phyloP scores from a whole-genome alignment of 2,113 vertebrate genomes.

The Lophochroa leadbeateri region DNA sequence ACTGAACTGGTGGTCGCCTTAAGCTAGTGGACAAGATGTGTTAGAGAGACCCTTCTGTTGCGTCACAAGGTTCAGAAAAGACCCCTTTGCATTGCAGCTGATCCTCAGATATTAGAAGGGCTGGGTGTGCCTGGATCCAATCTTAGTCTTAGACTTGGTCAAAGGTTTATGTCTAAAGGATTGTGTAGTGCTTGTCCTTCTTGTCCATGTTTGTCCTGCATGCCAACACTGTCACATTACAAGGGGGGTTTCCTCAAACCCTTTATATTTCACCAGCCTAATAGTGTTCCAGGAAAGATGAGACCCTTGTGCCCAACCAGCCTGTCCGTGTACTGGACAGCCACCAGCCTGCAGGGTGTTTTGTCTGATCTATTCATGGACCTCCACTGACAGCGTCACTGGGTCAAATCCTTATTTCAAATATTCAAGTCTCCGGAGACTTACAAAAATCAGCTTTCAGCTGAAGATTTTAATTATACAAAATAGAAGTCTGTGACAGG shows the following conservation, averaged over 20 bases:
- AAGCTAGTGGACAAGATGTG: neutral
- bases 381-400: neutral
- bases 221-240: neutral
- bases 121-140: no score
- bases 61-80: neutral
- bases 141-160: no score
- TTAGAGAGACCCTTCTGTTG: neutral
- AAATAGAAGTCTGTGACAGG: no score
- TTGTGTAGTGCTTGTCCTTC: neutral
- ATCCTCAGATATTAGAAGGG: no score
- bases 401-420: neutral
- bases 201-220: accelerated
- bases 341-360: neutral
- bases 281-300: no score
- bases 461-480: neutral
- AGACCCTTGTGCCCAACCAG: no score
- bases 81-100: neutral
- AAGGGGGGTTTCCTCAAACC: neutral
- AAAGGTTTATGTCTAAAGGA: neutral
- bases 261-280: neutral
- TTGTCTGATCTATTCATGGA: neutral
- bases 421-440: no score
- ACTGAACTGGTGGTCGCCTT: accelerated
- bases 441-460: neutral
- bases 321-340: neutral